These are phyloP conservation scores for Pristionchus arcanus DNA, from an alignment of 2,888 invertebrate genomes.

Conservation along the genomic window DNA sequence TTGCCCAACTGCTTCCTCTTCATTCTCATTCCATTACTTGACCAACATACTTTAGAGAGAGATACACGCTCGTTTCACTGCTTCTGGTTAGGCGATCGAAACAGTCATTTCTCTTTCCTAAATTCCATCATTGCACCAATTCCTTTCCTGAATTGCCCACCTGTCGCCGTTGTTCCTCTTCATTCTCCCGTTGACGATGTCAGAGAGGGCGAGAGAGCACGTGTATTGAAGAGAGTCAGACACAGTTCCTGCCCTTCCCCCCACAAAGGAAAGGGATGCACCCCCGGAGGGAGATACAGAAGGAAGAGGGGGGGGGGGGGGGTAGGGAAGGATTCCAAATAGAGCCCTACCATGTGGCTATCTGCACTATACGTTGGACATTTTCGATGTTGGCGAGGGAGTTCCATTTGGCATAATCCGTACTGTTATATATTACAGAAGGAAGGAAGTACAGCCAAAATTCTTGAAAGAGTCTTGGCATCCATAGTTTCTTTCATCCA, in stretches of 20 bases:
- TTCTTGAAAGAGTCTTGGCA: no score
- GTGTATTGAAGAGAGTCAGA: neutral
- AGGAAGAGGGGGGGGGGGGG: neutral
- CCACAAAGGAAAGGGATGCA: neutral
- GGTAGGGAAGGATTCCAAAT: conserved; percentile 34
- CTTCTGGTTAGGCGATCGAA: neutral
- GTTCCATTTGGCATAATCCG: no score
- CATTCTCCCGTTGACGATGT: neutral
- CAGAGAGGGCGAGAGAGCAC: neutral
- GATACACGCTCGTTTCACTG: no score
- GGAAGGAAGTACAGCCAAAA: no score
- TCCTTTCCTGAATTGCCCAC: conserved; percentile 19
- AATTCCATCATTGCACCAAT: neutral
- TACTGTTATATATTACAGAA: no score
- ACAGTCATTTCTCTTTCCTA: neutral
- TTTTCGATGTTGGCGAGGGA: no score
- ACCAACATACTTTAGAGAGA: no score
- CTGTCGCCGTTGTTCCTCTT: neutral
- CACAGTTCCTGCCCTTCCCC: neutral
- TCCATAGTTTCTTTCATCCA: no score
- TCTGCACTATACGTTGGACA: neutral
- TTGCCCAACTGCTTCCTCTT: no score
- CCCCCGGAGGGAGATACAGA: neutral
- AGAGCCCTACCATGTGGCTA: neutral
- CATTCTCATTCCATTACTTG: no score